These are phyloP conservation scores for Melinaea menophilus DNA, from an alignment of 2,888 invertebrate species.

Conservation along the genomic window DNA sequence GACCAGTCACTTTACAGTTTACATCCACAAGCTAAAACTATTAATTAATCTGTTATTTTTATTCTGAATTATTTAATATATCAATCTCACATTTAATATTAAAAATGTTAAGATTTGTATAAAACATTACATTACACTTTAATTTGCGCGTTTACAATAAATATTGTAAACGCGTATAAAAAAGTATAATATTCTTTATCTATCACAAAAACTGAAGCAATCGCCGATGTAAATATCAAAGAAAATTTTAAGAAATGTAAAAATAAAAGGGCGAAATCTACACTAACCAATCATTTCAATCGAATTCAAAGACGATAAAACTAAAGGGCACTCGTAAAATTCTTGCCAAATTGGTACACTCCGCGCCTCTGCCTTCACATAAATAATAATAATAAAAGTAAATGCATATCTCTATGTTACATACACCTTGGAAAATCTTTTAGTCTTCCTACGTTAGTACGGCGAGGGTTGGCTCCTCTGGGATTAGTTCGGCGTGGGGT, in stretches of 20 bases:
- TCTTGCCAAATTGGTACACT: constrained; percentile 59
- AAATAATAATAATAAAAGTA: constrained; percentile 67
- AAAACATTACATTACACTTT: no score
- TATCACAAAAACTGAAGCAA: not conserved
- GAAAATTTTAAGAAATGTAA: not conserved
- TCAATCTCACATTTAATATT: no score
- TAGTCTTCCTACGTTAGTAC: constrained; percentile 44
- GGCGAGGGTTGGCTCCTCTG: constrained; percentile 51
- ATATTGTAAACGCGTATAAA: not conserved
- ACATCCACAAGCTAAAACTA: no score
- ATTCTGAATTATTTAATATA: no score
- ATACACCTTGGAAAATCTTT: constrained; percentile 55
- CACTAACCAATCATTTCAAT: constrained; percentile 66
- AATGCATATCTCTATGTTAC: constrained; percentile 58
- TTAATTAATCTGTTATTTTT: no score
- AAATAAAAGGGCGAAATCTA: constrained; percentile 41
- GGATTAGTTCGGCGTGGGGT: constrained; percentile 48
- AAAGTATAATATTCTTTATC: not conserved
- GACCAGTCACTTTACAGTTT: no score
- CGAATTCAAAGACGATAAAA: constrained; percentile 65
- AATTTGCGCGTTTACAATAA: no score
- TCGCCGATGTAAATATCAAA: not conserved
- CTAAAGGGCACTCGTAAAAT: constrained; percentile 63
- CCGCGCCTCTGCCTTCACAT: constrained; percentile 49
- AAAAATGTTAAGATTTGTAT: no score